Conservation (phyloP, 2,113 vertebrate genomes). For the Lipophrys pholis region DNA sequence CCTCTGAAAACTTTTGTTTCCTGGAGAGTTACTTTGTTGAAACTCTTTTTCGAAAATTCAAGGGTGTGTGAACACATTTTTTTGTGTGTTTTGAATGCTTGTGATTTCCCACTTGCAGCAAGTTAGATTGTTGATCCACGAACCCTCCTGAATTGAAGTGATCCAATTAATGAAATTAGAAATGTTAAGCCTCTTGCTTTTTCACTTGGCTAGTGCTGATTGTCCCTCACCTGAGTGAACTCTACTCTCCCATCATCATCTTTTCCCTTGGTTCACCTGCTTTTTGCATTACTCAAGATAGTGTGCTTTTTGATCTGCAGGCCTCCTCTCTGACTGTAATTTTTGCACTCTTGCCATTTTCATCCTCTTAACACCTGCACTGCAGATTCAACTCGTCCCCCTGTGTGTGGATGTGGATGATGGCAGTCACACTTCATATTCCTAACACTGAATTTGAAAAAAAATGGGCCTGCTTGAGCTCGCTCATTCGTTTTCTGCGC, state of each 20-base stretch:
- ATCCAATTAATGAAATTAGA: constrained; percentile 76
- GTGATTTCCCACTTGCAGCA: constrained; percentile 19
- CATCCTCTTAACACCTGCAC: constrained; percentile 15
- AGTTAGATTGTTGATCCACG: constrained; percentile 36
- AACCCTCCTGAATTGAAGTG: constrained; percentile 38
- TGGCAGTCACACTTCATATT: constrained; percentile 43
- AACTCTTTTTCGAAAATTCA: constrained; percentile 51
- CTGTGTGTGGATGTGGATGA: neutral
- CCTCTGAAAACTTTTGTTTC: neutral
- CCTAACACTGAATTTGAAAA: constrained; percentile 23
- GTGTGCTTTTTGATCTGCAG: constrained; percentile 17
- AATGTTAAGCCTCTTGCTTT: constrained; percentile 48
- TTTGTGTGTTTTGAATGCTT: constrained; percentile 9
- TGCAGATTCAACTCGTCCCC: constrained; percentile 7
- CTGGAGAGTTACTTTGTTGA: neutral
- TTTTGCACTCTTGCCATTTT: neutral
- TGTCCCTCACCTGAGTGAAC: constrained; percentile 9
- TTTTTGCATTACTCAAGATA: constrained; percentile 20
- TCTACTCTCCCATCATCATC: neutral
- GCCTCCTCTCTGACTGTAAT: constrained; percentile 3
- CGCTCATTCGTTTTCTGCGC: constrained; percentile 26
- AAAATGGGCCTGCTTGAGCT: constrained; percentile 14
- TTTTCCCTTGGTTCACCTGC: constrained; percentile 25
- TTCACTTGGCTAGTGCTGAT: constrained; percentile 6
- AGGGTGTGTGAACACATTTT: neutral